Base-by-base conservation (phyloP, 2,888 invertebrate species). In the Polydrusus pterygomalis region DNA sequence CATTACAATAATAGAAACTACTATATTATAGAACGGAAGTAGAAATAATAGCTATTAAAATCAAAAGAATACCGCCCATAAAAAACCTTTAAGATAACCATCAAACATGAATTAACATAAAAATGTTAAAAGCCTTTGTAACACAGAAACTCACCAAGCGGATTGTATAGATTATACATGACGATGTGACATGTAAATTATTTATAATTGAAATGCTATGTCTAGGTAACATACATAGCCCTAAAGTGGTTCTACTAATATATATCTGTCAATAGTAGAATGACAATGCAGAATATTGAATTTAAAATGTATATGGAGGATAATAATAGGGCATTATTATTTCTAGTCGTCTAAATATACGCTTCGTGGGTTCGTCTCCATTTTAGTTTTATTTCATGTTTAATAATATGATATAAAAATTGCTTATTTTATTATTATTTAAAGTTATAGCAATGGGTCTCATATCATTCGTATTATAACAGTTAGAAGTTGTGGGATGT, bases 141-240 rank as follows among this genome's bases (percentile, higher is more conserved):
- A 60, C 10, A 38, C 34, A 15, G 38, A 9, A 38, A 38, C 58
- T 60, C 38, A 15, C 38, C 38, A 18, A 38, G 58, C 60, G 17
- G 65, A 72, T 67, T 65, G 47, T 49, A 49, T 60, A 60, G 38
- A 60, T 67, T 67, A 67, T 67, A 54, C 11, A 54, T 20, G 54
- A 51, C 49, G 65, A 65, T 67, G 73, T 60, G 68, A 62, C 73
- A 73, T 73, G 73, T 73, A 73, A 73, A 73, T 73, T 62, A 73
- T 43, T 30, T 47, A 68, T 73, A 73, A 73, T 73, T 73, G 73
- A 73, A 73, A 60, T 62, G 51, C 51, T 51, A 70, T 62, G 34
- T 62, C 62, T 70, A 49, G 70, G 51, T 70, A 60, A 60, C 58
- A 70, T 62, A 45, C 43, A 69, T 70, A 38, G n/a, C 51, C 38